Evolutionary conservation across 2,113 vertebrate genomes (phyloP).

Genomic region (Menidia beryllina): DNA sequence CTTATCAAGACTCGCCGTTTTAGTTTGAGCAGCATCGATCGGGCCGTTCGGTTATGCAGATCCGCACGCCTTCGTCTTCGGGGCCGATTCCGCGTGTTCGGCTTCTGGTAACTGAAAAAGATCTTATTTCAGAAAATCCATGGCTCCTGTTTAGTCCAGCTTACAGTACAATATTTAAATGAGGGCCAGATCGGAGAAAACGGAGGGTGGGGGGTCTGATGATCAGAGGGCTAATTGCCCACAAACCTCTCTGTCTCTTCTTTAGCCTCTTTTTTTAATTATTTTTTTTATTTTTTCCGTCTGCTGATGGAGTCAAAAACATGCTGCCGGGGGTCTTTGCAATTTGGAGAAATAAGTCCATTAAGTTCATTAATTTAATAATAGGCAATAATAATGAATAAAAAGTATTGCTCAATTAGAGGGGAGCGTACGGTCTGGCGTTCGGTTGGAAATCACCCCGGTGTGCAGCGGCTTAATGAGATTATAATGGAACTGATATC

Average conservation of each 20-base stretch:
- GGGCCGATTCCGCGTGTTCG: slow-evolving; percentile 36
- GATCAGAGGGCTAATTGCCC: slow-evolving; percentile 76
- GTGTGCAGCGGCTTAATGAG: slow-evolving; percentile 80
- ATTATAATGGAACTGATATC: slow-evolving; percentile 82
- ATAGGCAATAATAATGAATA: slow-evolving; percentile 81
- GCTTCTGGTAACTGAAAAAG: slow-evolving; percentile 65
- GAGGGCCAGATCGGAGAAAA: slow-evolving; percentile 55
- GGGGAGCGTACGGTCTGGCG: slow-evolving; percentile 68
- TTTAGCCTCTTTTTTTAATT: slow-evolving; percentile 1
- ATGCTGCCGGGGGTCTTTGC: slow-evolving; percentile 76
- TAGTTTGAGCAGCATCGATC: slow-evolving; percentile 76
- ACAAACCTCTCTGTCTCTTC: slow-evolving; percentile 49
- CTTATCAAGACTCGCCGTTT: slow-evolving; percentile 81
- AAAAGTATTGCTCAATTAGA: slow-evolving; percentile 82
- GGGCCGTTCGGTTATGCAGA: slow-evolving; percentile 75
- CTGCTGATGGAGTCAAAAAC: slow-evolving; percentile 78
- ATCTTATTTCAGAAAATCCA: slow-evolving; percentile 70
- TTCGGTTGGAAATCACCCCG: slow-evolving; percentile 75
- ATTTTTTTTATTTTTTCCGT: no score
- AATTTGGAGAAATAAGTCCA: slow-evolving; percentile 79
- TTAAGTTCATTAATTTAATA: slow-evolving; percentile 86
- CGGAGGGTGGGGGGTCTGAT: slow-evolving; percentile 50
- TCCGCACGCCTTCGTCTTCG: slow-evolving; percentile 72
- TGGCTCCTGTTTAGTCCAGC: slow-evolving; percentile 51
- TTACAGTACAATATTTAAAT: slow-evolving; percentile 50